Conservation (phyloP, 2,113 vertebrate species). For the Suricata suricatta region DNA sequence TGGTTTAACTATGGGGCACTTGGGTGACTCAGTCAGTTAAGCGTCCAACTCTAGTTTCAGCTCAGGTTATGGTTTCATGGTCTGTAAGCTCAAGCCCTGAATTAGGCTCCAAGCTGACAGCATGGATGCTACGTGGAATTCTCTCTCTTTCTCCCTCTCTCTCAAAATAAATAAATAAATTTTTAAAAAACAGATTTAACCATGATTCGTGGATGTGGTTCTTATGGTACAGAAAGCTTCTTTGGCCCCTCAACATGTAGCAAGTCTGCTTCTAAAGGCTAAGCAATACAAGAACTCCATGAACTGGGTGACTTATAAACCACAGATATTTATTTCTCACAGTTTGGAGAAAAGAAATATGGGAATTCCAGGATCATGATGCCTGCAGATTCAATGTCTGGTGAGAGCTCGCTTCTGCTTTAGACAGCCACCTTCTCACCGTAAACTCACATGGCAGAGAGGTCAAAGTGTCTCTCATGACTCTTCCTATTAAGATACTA, state of each 20-base stretch:
- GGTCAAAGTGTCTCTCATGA: accelerated
- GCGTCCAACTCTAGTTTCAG: no score
- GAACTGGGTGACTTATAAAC: background rate
- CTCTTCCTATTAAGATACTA: background rate
- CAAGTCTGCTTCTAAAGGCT: background rate
- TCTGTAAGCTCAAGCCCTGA: no score
- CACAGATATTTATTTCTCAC: background rate
- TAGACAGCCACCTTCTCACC: background rate
- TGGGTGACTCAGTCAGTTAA: no score
- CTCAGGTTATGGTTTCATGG: no score
- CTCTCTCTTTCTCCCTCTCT: no score
- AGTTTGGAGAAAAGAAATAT: background rate
- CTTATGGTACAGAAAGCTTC: background rate
- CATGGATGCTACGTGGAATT: no score
- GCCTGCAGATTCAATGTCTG: background rate
- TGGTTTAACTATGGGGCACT: background rate
- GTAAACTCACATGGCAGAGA: accelerated
- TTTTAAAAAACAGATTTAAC: background rate
- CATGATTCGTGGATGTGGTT: background rate
- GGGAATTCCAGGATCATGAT: background rate
- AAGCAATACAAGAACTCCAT: background rate
- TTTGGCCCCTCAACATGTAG: background rate
- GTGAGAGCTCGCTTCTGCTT: background rate
- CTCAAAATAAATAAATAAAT: no score
- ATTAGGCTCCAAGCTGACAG: no score